phyloP scores from a whole-genome alignment of 2,888 invertebrate genomes.

The Pammene aurita region DNA sequence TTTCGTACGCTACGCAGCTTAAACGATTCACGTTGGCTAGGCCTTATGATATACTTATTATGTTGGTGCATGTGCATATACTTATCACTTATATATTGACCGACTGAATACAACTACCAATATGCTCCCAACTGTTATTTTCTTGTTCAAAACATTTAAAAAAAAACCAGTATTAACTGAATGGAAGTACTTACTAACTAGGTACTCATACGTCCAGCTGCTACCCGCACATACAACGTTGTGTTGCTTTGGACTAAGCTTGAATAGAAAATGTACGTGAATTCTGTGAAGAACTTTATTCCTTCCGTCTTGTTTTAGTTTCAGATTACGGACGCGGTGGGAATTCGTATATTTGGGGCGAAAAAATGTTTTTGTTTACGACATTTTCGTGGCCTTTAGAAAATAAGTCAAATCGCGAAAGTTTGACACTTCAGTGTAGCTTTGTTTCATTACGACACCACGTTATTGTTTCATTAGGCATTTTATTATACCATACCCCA shows the following conservation, averaged over 20 bases:
- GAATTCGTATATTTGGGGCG: conserved; percentile 17
- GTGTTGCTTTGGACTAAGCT: conserved; percentile 27
- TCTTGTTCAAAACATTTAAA: too few relatives aligned
- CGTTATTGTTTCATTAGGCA: neutral
- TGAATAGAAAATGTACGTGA: conserved; percentile 37
- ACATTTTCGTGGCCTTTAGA: neutral
- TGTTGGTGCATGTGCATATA: too few relatives aligned
- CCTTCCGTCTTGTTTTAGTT: conserved; percentile 34
- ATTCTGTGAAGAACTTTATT: conserved; percentile 38
- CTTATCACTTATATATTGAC: too few relatives aligned
- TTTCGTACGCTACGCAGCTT: too few relatives aligned
- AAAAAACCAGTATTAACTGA: too few relatives aligned
- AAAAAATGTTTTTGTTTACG: conserved; percentile 15
- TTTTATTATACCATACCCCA: too few relatives aligned
- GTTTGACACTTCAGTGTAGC: neutral
- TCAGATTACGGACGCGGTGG: conserved; percentile 34
- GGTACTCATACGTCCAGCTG: neutral
- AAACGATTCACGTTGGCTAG: too few relatives aligned
- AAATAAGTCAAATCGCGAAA: neutral
- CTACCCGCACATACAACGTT: neutral
- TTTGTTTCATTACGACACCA: neutral
- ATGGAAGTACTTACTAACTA: neutral
- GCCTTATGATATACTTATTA: too few relatives aligned
- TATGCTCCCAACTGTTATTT: too few relatives aligned
- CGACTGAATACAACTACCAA: too few relatives aligned